Evolutionary conservation across 2,113 vertebrate species (phyloP), one percentile per base, ranked within the genome.

Genomic region (Euleptes europaea): DNA sequence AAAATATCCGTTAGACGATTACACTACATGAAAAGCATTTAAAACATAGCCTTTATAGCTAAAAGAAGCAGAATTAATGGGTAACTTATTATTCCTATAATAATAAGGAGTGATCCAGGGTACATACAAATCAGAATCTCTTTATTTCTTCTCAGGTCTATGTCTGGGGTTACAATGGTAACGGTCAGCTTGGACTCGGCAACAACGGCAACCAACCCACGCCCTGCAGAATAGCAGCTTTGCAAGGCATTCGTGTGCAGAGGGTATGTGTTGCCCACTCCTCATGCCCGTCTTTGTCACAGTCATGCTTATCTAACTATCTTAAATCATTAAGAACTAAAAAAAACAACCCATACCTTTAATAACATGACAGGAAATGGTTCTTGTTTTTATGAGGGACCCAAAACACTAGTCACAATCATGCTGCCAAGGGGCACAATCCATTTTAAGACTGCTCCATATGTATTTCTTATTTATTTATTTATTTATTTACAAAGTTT

Each of bases 101-200:
- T n/a, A n/a, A n/a, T n/a, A n/a, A n/a, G n/a, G n/a, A n/a, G n/a
- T n/a, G n/a, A n/a, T n/a, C n/a, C n/a, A n/a, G n/a, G n/a, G n/a
- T n/a, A n/a, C n/a, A 71, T 69, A 1, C 2, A 70, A 78, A 51
- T 71, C 71, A 8, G 81, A 82, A 33, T 74, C 3, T 40, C 5
- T 82, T 19, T 92, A 3, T 33, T 91, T 79, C 88, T 90, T 89
- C 84, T 8, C 87, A 99, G 98, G 97, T 98, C 76, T 99, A 98
- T 33, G 98, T 98, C 19, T 99, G 98, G 99, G 99, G 99, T 33
- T 99, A 99, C 95, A 99, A 99, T 85, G 99, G 98, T 78, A 99
- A 99, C 0, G 98, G 98, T 3, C 98, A 99, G 95, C 97, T 99
- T 0, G 99, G 98, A 72, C 92, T 99, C 88, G 99, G 99, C 84